Evolutionary conservation across 2,113 vertebrate species (phyloP).

Genomic region (Empidonax traillii): DNA sequence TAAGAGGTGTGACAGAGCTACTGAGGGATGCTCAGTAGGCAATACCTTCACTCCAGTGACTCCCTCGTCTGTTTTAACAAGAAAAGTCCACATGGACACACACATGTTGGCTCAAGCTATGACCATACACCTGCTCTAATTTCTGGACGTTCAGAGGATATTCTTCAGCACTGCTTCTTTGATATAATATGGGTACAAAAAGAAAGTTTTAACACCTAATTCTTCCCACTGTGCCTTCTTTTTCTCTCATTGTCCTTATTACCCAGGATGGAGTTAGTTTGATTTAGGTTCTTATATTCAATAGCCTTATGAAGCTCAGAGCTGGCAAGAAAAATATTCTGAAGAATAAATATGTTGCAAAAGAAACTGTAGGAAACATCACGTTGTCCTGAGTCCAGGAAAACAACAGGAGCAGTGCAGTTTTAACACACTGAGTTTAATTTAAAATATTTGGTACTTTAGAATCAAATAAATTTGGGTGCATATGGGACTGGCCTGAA

Average conservation of each 20-base stretch:
- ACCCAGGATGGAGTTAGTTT: background rate
- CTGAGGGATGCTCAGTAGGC: background rate
- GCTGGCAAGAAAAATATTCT: background rate
- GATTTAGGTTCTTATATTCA: background rate
- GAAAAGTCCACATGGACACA: background rate
- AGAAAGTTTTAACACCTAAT: background rate
- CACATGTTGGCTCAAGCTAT: background rate
- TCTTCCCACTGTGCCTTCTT: background rate
- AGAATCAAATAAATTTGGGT: background rate
- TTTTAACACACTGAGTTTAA: background rate
- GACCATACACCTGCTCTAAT: background rate
- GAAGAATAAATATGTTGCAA: background rate
- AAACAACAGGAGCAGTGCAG: background rate
- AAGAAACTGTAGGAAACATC: background rate
- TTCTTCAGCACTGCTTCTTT: background rate
- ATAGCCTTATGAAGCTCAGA: background rate
- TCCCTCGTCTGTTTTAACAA: background rate
- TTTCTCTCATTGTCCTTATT: background rate
- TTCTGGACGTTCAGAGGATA: background rate
- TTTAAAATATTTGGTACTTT: background rate
- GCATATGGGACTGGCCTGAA: background rate
- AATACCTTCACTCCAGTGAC: background rate
- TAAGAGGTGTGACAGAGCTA: background rate
- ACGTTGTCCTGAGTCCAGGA: background rate
- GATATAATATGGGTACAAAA: rapidly evolving